Evolutionary conservation across 2,797 vertebrate genomes (phyloP).

Genomic region (Coccyzus lansbergi): DNA sequence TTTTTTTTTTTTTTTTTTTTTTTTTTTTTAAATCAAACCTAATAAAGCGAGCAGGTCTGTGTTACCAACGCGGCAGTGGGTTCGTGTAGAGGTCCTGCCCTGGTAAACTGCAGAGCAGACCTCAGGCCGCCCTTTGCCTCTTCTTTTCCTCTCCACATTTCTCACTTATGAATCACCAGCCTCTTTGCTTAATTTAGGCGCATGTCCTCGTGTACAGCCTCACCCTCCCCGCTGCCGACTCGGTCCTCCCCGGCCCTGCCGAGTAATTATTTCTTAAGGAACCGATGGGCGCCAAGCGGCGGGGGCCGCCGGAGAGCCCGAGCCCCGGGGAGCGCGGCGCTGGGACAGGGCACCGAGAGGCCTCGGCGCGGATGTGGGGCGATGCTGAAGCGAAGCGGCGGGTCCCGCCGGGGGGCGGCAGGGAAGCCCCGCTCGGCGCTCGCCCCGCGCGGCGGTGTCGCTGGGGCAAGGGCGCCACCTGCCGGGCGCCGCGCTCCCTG

Average conservation of each 20-base stretch:
- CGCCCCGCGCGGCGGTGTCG: not conserved
- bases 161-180: not conserved
- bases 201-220: not conserved
- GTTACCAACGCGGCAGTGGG: rapidly evolving
- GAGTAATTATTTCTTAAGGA: not conserved
- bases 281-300: not conserved
- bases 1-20: no score
- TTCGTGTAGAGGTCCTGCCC: rapidly evolving
- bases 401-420: no score
- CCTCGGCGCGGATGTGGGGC: rapidly evolving
- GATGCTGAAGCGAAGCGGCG: not conserved
- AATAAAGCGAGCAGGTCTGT: not conserved
- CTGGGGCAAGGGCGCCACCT: constrained; percentile 77
- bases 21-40: not conserved
- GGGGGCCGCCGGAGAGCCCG: no score
- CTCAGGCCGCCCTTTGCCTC: not conserved
- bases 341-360: no score
- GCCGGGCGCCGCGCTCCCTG: not conserved
- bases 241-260: not conserved
- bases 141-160: not conserved
- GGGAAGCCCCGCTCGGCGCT: no score
- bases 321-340: not conserved
- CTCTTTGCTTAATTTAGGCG: not conserved
- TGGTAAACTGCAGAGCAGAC: rapidly evolving
- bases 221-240: not conserved